A percentile compares a stretch with the other conserved stretches of the same genome.
Evolutionary conservation across 2,113 vertebrate species (phyloP).

Genomic region (Pygoscelis adeliae): DNA sequence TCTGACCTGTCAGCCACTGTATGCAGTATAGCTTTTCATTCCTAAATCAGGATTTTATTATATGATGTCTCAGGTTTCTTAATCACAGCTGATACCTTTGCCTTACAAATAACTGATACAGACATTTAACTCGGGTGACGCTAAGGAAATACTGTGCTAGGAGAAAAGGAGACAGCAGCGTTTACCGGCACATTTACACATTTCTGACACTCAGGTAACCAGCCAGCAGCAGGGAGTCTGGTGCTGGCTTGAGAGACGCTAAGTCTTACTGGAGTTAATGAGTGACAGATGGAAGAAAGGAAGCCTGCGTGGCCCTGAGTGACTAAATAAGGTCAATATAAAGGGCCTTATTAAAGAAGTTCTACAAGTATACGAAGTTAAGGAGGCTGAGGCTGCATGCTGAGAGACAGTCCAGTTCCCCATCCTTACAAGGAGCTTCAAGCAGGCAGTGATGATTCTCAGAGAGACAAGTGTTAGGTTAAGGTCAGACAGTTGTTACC

Average conservation of each 20-base stretch:
- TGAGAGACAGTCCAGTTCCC: not conserved
- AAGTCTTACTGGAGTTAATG: not conserved
- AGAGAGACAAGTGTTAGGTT: not conserved
- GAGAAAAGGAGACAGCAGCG: not conserved
- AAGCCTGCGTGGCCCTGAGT: fast-evolving
- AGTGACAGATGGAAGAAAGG: not conserved
- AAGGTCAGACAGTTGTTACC: not conserved
- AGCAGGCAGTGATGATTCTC: not conserved
- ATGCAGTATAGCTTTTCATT: not conserved
- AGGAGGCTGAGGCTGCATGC: not conserved
- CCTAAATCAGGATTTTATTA: not conserved
- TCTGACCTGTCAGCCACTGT: not conserved
- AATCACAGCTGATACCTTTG: not conserved
- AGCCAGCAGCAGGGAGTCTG: not conserved
- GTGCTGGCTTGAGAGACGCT: not conserved
- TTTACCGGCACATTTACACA: not conserved
- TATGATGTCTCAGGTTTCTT: not conserved
- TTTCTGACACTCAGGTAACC: not conserved
- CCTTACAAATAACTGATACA: not conserved
- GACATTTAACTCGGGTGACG: not conserved
- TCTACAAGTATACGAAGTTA: not conserved
- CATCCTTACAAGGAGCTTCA: not conserved
- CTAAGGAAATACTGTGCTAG: not conserved
- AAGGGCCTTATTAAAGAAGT: not conserved
- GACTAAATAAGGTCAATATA: not conserved